Conservation (phyloP, 2,888 invertebrate genomes). For the Parascotia fuliginaria region DNA sequence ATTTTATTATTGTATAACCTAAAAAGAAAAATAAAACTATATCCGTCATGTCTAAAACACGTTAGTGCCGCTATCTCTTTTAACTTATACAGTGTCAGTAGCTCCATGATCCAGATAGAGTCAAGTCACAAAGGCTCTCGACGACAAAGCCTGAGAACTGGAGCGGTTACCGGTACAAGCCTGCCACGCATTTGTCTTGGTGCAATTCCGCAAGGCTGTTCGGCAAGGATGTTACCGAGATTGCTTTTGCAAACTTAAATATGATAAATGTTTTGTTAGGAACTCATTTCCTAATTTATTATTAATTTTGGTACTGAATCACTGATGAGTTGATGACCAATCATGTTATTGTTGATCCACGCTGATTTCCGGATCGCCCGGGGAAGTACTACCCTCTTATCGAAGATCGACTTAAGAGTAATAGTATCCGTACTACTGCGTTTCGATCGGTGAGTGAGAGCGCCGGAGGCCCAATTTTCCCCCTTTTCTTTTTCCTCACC, state of each 20-base stretch:
- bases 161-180: constrained; percentile 63
- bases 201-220: constrained; percentile 30
- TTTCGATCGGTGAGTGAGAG: too few species aligned
- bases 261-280: constrained; percentile 16
- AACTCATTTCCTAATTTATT: background rate
- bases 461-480: too few species aligned
- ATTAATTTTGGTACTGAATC: too few species aligned
- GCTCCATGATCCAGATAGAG: constrained; percentile 60
- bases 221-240: constrained; percentile 26
- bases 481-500: too few species aligned
- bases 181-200: constrained; percentile 42
- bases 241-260: constrained; percentile 23
- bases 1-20: too few species aligned
- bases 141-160: constrained; percentile 67
- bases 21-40: too few species aligned
- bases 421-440: too few species aligned
- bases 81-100: constrained; percentile 39
- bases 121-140: constrained; percentile 55
- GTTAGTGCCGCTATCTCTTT: constrained; percentile 1
- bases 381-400: too few species aligned
- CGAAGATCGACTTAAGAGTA: too few species aligned
- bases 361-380: too few species aligned
- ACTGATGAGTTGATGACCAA: too few species aligned
- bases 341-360: too few species aligned
- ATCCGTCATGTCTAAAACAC: constrained; percentile 6